These are phyloP conservation scores for Zosterops borbonicus DNA, from an alignment of 2,113 vertebrate species.

Conservation along the genomic window DNA sequence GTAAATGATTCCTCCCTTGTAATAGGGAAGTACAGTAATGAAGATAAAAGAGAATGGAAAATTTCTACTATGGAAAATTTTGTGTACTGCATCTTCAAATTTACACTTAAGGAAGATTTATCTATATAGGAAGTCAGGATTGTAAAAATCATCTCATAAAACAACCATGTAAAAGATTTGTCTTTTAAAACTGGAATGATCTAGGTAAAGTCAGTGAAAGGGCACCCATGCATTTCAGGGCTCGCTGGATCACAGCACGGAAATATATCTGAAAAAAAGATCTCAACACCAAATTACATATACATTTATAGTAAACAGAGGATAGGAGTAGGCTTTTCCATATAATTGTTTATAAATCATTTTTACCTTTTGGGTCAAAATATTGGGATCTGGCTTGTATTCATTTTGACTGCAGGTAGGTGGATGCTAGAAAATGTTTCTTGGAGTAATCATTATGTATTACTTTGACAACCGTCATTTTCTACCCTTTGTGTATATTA, in stretches of 20 bases:
- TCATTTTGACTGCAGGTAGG: conserved; percentile 32
- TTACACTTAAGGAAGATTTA: conserved; percentile 1
- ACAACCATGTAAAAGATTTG: background rate
- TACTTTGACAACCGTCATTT: conserved; percentile 31
- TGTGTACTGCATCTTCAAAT: background rate
- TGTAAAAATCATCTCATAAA: background rate
- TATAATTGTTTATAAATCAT: background rate
- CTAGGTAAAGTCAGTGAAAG: background rate
- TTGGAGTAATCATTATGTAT: background rate
- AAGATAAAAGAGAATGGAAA: conserved; percentile 55
- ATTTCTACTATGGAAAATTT: background rate
- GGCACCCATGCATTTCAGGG: background rate
- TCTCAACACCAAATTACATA: background rate
- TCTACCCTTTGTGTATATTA: background rate
- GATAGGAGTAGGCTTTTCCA: background rate
- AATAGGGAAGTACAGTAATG: background rate
- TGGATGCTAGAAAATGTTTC: conserved; percentile 23
- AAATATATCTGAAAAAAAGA: background rate
- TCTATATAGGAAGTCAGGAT: background rate
- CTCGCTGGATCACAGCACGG: background rate
- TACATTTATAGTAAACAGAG: background rate
- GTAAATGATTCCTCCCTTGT: background rate
- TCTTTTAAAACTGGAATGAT: background rate
- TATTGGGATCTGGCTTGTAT: conserved; percentile 9
- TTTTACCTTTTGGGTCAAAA: conserved; percentile 45